These are phyloP conservation scores for Parazoanthus swiftii DNA, from an alignment of 92 coral and sea anemone genomes.

Conservation along the genomic window DNA sequence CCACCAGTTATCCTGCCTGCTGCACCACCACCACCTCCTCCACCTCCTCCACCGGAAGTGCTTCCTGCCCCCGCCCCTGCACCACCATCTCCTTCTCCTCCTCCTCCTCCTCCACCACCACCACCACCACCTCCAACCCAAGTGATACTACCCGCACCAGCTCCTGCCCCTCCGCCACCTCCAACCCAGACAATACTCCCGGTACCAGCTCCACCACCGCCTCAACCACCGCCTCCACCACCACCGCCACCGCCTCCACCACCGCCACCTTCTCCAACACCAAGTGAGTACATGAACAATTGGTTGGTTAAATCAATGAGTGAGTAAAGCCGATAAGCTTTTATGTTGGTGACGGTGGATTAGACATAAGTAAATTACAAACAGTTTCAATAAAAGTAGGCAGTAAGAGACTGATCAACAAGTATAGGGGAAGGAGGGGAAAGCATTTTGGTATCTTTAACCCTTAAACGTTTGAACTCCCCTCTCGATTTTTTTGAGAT, in stretches of 20 bases:
- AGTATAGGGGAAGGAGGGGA: no score
- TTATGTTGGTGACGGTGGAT: no score
- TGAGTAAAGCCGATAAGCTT: not conserved
- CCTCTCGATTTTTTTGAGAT: no score
- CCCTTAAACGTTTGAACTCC: no score
- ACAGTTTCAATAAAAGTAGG: no score
- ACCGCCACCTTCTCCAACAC: conserved; percentile 8
- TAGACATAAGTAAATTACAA: no score
- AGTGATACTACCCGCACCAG: not conserved
- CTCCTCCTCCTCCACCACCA: conserved; percentile 19
- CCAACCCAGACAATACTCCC: conserved; percentile 8
- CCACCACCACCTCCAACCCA: not conserved
- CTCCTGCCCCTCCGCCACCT: conserved; percentile 34
- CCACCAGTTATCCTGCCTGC: not conserved
- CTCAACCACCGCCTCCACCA: no score
- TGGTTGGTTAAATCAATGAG: not conserved
- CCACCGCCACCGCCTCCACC: conserved; percentile 17
- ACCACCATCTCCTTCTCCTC: conserved; percentile 21
- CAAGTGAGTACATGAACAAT: not conserved
- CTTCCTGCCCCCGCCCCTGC: not conserved
- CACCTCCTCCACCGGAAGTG: not conserved
- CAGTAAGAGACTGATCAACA: no score
- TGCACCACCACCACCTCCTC: not conserved
- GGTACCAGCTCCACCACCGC: conserved; percentile 17
- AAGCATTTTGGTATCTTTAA: no score